Conservation (phyloP, 2,113 vertebrate species). For the Sminthopsis crassicaudata region DNA sequence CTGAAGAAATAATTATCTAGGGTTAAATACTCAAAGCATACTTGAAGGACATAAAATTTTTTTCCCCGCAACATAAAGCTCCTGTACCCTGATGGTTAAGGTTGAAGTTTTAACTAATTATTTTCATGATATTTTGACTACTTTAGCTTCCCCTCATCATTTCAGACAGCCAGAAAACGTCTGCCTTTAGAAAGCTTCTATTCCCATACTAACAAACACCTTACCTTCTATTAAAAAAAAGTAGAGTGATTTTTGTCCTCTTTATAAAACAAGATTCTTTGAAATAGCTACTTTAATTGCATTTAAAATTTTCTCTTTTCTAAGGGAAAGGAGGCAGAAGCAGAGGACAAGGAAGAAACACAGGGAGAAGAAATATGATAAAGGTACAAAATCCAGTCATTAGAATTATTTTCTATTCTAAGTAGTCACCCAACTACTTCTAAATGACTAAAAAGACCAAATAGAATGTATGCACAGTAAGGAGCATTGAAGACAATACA, state of each 20-base stretch:
- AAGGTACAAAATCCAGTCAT: neutral
- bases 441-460: neutral
- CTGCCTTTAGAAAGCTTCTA: slow-evolving; percentile 55
- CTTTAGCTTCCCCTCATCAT: no score
- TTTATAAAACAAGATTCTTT: slow-evolving; percentile 51
- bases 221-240: slow-evolving; percentile 14
- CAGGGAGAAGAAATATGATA: neutral
- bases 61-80: slow-evolving; percentile 58
- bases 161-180: neutral
- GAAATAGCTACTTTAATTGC: slow-evolving; percentile 45
- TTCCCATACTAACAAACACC: neutral
- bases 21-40: slow-evolving; percentile 54
- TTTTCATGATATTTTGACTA: no score
- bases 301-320: slow-evolving; percentile 40
- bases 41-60: slow-evolving; percentile 50
- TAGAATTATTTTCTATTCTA: neutral
- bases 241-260: slow-evolving; percentile 41
- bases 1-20: slow-evolving; percentile 24
- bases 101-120: slow-evolving; percentile 49
- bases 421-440: neutral
- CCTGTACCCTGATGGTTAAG: slow-evolving; percentile 50
- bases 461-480: neutral
- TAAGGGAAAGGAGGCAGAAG: neutral
- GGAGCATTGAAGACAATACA: neutral
- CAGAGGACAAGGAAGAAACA: neutral